Evolutionary conservation across 1,140 invertebrate genomes (phyloP).

Genomic region (Meloidogyne floridensis): DNA sequence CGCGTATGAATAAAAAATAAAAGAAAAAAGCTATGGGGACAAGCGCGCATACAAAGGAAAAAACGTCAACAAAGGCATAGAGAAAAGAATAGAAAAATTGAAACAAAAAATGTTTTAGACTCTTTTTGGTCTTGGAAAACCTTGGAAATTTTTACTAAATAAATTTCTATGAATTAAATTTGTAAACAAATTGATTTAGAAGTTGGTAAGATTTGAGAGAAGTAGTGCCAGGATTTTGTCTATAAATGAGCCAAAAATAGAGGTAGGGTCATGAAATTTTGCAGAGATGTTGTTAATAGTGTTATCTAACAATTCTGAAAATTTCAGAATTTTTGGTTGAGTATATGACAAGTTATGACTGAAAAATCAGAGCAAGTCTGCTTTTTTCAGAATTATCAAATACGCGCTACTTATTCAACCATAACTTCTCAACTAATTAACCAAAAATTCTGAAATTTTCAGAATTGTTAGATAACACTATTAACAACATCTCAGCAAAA

Average conservation of each 20-base stretch:
- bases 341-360: background rate
- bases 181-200: too few relatives aligned
- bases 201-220: too few relatives aligned
- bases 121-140: too few relatives aligned
- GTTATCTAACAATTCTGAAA: background rate
- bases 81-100: background rate
- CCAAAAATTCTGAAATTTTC: background rate
- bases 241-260: background rate
- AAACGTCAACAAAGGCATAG: background rate
- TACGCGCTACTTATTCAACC: background rate
- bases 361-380: background rate
- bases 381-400: background rate
- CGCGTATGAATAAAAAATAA: background rate
- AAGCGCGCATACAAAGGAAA: background rate
- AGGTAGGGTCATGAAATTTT: background rate
- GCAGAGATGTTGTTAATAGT: background rate
- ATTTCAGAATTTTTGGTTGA: background rate
- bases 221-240: background rate
- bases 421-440: background rate
- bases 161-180: too few relatives aligned
- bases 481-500: background rate
- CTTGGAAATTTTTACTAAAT: too few relatives aligned
- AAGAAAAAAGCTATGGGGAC: background rate
- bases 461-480: background rate
- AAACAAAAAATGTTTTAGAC: background rate